Base-by-base conservation (phyloP, 2,113 vertebrate genomes). In the Callopanchax toddi region DNA sequence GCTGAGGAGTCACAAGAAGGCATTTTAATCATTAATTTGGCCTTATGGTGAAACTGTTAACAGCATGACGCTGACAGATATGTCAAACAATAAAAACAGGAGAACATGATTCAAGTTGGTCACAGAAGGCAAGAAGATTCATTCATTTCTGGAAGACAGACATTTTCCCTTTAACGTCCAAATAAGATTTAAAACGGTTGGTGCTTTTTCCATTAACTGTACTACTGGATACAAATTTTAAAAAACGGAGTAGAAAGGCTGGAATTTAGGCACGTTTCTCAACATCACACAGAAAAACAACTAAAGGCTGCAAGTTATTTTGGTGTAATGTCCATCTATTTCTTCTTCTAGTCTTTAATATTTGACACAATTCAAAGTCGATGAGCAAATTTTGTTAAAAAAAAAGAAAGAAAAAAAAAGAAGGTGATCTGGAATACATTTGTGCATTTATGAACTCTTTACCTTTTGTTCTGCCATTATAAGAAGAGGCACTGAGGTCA, bases 401-500 rank as follows among this genome's bases (percentile, higher is more conserved):
- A 65, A 12, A 11, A n/a, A n/a, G n/a, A n/a, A n/a, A n/a, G n/a
- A n/a, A n/a, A n/a, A n/a, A n/a, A n/a, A n/a, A n/a, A n/a, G n/a
- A n/a, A n/a, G n/a, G n/a, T n/a, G n/a, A 79, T 74, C 63, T 61
- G 49, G 22, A 69, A 69, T 48, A 23, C 55, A 66, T 32, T 25
- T 44, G 15, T 40, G 68, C 53, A 51, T 53, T 46, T 34, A 16
- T 6, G 2, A 34, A 67, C 49, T 18, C 26, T 43, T 20, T 10
- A 2, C 54, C 53, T 32, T 54, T 62, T 70, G 58, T 76, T 78
- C 82, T 65, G 69, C 84, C 77, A 74, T 71, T 6, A 60, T 20
- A 76, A 78, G 61, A 69, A 76, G 93, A 96, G 95, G 95, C 95
- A 96, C 94, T 93, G 91, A 90, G 79, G 91, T 95, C 77, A 62